phyloP scores from a whole-genome alignment of 2,888 invertebrate genomes.

The Aspidapion aeneum region DNA sequence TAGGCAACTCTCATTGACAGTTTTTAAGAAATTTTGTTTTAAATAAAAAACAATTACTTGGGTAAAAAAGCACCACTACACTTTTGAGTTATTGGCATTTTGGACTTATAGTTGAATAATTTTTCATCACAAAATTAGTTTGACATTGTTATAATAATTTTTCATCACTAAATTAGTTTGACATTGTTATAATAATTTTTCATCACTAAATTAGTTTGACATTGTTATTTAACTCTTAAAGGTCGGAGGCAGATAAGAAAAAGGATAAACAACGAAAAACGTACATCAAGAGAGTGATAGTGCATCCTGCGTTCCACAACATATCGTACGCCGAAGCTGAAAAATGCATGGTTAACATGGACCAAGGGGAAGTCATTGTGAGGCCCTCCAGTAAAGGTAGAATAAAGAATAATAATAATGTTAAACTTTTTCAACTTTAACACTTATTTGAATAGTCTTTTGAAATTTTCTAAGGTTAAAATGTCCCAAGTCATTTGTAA shows the following conservation, averaged over 20 bases:
- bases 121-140: too few relatives aligned
- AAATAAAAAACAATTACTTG: too few relatives aligned
- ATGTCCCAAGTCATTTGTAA: not conserved
- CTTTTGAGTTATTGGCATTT: too few relatives aligned
- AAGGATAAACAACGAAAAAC: conserved; percentile 79
- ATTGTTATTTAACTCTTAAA: too few relatives aligned
- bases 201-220: too few relatives aligned
- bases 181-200: too few relatives aligned
- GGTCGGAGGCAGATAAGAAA: conserved; percentile 76
- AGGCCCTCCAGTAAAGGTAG: conserved; percentile 89
- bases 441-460: not conserved
- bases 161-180: too few relatives aligned
- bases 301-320: conserved; percentile 97
- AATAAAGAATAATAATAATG: conserved; percentile 44
- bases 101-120: too few relatives aligned
- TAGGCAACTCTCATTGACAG: too few relatives aligned
- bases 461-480: not conserved
- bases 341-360: conserved; percentile 85
- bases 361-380: conserved; percentile 95
- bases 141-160: too few relatives aligned
- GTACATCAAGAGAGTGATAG: conserved; percentile 94
- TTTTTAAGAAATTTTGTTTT: too few relatives aligned
- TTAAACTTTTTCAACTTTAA: not conserved
- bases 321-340: conserved; percentile 92
- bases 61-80: too few relatives aligned